Base-by-base conservation (phyloP, 2,888 invertebrate genomes). In the Leucophenga maculata region DNA sequence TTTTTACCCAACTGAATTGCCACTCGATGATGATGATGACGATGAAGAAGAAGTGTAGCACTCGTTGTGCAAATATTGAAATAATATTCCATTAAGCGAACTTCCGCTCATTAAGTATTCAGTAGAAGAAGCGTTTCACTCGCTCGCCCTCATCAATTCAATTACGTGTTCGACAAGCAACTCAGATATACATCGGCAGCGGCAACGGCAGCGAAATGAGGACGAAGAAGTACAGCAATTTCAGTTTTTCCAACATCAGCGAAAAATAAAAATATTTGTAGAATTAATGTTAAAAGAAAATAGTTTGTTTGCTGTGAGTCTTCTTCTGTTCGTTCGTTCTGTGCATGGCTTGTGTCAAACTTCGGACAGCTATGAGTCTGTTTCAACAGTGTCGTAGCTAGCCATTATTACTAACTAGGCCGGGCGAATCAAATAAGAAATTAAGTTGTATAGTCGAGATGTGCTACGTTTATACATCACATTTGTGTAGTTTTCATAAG, bases 221-320 rank as follows among this genome's bases (percentile, higher is more conserved):
- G 20, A 3, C 16, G 14, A 16, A 52, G 20, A 52, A 18, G 22
- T 1, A 54, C 6, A 18, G 52, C 16, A 52, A 6, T 39, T 39
- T 39, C 39, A 11, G 26, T 14, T 55, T 55, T 22, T 26, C 14
- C 22, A 20, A 55, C 14, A 55, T 55, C 55, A 55, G 22, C 55
- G 14, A 55, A 22, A 22, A 2, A 13, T 62, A 68, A 62, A 71
- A 76, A 79, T 79, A 74, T 80, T 80, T 80, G 77, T 77, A 68
- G 71, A 75, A 73, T 73, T 79, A 79, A 79, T 78, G 73, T 74
- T 68, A 64, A 73, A 59, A 69, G 66, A 67, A 67, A 72, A 76
- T 69, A 79, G 76, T 74, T 75, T 75, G 75, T 71, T 73, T 72
- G 70, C 44, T 64, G 39, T 57, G 16, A 69, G 60, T 68, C 48